A percentile compares a stretch with the other conserved stretches of the same genome.
Conservation (phyloP, 1,140 invertebrate species). For the Trypoxylus dichotomus region DNA sequence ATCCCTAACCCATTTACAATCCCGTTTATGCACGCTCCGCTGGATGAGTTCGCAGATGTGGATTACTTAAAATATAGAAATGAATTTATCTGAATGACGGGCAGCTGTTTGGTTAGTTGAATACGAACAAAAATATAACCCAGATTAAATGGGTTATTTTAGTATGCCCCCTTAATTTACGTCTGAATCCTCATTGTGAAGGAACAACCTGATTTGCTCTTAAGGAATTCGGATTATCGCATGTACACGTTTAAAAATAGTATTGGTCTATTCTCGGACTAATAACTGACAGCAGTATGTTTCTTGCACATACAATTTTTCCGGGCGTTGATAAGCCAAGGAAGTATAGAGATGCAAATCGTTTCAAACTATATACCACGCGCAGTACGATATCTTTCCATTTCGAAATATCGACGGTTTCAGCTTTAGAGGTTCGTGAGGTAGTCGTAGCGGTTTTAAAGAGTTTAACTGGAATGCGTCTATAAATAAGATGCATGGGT, state of each 20-base stretch:
- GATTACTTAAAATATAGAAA: slow-evolving; percentile 24
- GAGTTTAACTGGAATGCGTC: slow-evolving; percentile 13
- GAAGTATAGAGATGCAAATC: not conserved
- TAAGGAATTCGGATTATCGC: not conserved
- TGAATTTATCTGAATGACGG: slow-evolving; percentile 25
- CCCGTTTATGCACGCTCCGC: not conserved
- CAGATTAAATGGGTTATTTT: slow-evolving; percentile 21
- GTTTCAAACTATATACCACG: not conserved
- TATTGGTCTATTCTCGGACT: not conserved
- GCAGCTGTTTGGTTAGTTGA: slow-evolving; percentile 23
- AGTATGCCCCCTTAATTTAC: not conserved
- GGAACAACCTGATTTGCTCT: slow-evolving; percentile 3
- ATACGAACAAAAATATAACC: slow-evolving; percentile 22
- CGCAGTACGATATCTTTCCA: not conserved
- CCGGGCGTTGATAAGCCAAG: not conserved
- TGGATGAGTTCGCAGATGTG: not conserved
- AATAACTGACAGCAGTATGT: not conserved
- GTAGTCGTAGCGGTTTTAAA: not conserved
- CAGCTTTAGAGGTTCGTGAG: not conserved
- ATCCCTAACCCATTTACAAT: slow-evolving; percentile 12
- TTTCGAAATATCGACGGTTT: slow-evolving; percentile 1
- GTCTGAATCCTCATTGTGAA: not conserved
- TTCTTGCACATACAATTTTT: too few species aligned
- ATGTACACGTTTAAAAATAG: not conserved
- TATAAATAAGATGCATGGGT: slow-evolving; percentile 13